Evolutionary conservation across 2,888 invertebrate genomes (phyloP).

Genomic region (Lithophane semibrunnea): DNA sequence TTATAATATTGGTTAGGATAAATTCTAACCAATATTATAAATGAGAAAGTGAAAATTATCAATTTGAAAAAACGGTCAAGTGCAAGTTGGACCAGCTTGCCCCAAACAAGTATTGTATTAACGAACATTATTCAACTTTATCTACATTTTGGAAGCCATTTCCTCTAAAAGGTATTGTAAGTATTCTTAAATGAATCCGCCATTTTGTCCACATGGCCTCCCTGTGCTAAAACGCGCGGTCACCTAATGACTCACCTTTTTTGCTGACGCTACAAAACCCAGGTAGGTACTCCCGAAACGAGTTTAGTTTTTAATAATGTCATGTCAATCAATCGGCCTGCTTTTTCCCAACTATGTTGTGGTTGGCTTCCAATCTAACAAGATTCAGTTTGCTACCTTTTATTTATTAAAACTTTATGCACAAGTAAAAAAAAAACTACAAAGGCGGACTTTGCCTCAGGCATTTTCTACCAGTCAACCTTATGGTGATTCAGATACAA

Average conservation of each 20-base stretch:
- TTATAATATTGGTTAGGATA: no score
- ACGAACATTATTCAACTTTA: constrained; percentile 25
- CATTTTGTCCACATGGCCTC: constrained; percentile 33
- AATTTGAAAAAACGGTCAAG: background rate
- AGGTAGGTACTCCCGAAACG: constrained; percentile 36
- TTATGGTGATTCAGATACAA: no score
- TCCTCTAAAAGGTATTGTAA: constrained; percentile 38
- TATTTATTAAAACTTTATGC: no score
- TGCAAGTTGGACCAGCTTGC: background rate
- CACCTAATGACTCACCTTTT: constrained; percentile 54
- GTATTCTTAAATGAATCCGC: constrained; percentile 30
- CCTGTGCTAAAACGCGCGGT: constrained; percentile 37
- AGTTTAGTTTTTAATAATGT: constrained; percentile 48
- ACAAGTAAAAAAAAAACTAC: no score
- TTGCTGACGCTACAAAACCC: constrained; percentile 43
- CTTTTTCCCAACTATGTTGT: background rate
- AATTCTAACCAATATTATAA: no score
- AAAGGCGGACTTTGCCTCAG: no score
- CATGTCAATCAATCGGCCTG: background rate
- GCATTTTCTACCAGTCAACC: no score
- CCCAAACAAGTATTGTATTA: background rate
- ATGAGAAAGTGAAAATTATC: no score
- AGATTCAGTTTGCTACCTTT: background rate
- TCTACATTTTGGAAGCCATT: constrained; percentile 22
- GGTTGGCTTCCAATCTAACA: background rate